These are phyloP conservation scores for Andricus quercusramuli DNA, from an alignment of 2,888 invertebrate genomes.

Conservation along the genomic window DNA sequence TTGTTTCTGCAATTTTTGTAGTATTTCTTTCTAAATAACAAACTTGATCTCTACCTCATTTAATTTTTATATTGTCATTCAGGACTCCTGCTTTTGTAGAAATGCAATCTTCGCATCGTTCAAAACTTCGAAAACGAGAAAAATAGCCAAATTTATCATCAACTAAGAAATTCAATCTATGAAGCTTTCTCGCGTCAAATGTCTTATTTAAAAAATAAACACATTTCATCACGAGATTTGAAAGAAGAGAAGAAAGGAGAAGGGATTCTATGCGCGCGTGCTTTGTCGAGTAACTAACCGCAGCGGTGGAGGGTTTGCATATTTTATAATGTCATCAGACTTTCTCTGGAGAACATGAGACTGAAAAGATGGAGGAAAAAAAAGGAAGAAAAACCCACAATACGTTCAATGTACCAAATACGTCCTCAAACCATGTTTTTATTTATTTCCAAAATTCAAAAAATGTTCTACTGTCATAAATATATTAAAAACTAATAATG, in stretches of 20 bases:
- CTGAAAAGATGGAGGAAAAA: slow-evolving; percentile 43
- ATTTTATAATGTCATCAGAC: slow-evolving; percentile 68
- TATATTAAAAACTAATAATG: too few relatives aligned
- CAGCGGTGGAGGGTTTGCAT: slow-evolving; percentile 62
- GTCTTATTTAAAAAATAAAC: slow-evolving; percentile 32
- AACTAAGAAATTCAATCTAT: slow-evolving; percentile 11
- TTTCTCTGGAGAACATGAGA: slow-evolving; percentile 52
- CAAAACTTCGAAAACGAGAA: neutral
- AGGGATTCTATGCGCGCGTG: slow-evolving; percentile 41
- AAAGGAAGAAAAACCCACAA: neutral
- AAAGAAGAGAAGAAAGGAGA: slow-evolving; percentile 39
- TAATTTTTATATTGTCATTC: too few relatives aligned
- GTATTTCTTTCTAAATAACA: too few relatives aligned
- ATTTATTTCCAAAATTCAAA: too few relatives aligned
- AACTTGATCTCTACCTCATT: too few relatives aligned
- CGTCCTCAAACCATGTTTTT: too few relatives aligned
- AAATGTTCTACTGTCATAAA: too few relatives aligned
- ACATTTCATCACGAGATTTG: slow-evolving; percentile 22
- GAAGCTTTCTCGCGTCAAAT: neutral
- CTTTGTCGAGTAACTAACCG: slow-evolving; percentile 61
- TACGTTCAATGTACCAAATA: slow-evolving; percentile 10
- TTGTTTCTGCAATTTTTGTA: too few relatives aligned
- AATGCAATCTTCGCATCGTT: neutral
- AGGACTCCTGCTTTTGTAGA: too few relatives aligned
- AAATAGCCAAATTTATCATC: neutral